Evolutionary conservation across 1,140 invertebrate species (phyloP), one percentile per base, ranked within the genome.

Genomic region (Diorhabda sublineata): DNA sequence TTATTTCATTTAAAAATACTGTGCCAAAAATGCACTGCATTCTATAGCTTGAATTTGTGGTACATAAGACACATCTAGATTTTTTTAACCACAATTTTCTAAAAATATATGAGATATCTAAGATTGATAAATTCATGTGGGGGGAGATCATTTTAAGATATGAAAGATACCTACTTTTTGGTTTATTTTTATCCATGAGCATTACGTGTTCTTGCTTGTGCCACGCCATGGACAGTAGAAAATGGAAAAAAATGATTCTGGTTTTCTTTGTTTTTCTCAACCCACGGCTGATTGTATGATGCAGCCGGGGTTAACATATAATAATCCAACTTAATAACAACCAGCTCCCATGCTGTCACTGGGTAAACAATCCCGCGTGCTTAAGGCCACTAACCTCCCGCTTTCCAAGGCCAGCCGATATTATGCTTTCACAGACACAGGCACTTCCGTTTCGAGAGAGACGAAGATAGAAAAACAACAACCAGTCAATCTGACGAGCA

Each of bases 181-280:
- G 85, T 83, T 89, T 89, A 79, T 85, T 86, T 80, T 89, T 88
- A 81, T 90, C 88, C 85, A 89, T 87, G 75, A 88, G 85, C 85
- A 89, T 87, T 80, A 89, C 85, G 79, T 89, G 87, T 82, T 91
- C 88, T 81, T 90, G 88, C 79, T 88, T 88, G 80, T 89, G 89
- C 87, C 88, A 89, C 83, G 87, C 87, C 82, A 85, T 86, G 82
- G 84, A 83, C 82, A 84, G 82, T 81, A 57, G 45, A 67, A 66
- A 64, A 56, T 44, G 47, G 58, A 69, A 45, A 58, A 52, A 44
- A 68, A 56, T 57, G 66, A 58, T 64, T 61, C 42, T 58, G 57
- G n/a, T 47, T 61, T 64, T 57, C 67, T 52, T 68, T 64, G 67
- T 62, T 68, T 67, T 60, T 64, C 65, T 66, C 65, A 42, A 61